Base-by-base conservation (phyloP, 2,113 vertebrate species). In the Epinephelus moara region DNA sequence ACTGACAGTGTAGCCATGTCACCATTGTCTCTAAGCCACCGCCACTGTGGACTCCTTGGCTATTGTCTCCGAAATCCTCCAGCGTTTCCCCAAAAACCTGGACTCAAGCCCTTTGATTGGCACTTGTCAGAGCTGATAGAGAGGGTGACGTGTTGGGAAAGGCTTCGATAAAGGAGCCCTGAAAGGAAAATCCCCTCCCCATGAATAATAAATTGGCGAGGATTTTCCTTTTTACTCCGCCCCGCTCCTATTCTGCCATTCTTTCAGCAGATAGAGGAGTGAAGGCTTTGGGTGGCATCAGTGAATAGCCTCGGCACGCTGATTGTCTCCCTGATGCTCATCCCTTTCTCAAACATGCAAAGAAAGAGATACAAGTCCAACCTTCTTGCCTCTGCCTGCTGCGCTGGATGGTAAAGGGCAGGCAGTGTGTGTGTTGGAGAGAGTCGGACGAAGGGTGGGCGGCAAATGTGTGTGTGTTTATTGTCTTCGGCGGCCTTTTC, bases 61-160 rank as follows among this genome's bases (percentile, higher is more conserved):
- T 77, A 93, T 95, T 95, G 95, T 96, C 85, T 90, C 78, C 4
- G 59, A 94, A 95, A 95, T 94, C 92, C 94, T 91, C 78, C 64
- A 81, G 84, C 80, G 40, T 86, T 96, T 84, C 59, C 84, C 81
- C 76, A 89, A 84, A 91, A 95, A 92, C 92, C 91, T 92, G 90
- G 92, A 94, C 90, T 91, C 89, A 81, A 91, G 93, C 94, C 93
- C 93, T 95, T 97, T 99, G 97, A 99, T 97, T 98, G 98, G 96
- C 97, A 98, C 96, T 98, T 98, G 97, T 98, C 97, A 97, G 92
- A 86, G 80, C 83, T 94, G 96, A 97, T 96, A 96, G 96, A 97
- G 96, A 96, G 96, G 96, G 93, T 95, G 96, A 95, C 89, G 93
- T 94, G 94, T 96, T 94, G 93, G 94, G 93, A 93, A 94, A 94